Percentiles rank a stretch among this genome's conserved stretches.
These are phyloP conservation scores for Sinopyrophorus schimmeli DNA, from an alignment of 2,888 invertebrate species.

Conservation along the genomic window DNA sequence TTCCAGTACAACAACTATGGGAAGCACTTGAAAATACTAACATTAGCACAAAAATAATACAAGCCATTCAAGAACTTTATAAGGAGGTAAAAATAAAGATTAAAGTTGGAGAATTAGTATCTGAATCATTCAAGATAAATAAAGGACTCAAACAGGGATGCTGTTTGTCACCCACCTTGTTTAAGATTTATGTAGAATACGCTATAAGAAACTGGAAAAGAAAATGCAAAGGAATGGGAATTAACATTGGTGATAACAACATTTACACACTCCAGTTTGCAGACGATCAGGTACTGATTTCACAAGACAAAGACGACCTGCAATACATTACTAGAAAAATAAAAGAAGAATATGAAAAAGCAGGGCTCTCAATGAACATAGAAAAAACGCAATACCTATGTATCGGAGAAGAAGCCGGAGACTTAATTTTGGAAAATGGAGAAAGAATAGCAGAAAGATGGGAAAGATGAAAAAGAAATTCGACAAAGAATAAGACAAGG, in stretches of 20 bases:
- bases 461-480: constrained; percentile 12
- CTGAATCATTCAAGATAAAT: no score
- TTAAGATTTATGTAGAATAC: no score
- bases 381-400: constrained; percentile 5
- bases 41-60: no score
- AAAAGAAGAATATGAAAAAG: constrained; percentile 15
- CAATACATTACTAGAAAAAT: constrained; percentile 1
- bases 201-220: no score
- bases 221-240: constrained; percentile 15
- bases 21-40: no score
- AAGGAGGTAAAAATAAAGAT: no score
- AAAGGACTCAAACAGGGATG: no score
- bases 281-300: constrained; percentile 13
- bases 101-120: no score
- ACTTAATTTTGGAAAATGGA: constrained; percentile 5
- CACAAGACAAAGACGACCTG: constrained; percentile 14
- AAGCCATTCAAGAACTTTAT: no score
- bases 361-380: neutral
- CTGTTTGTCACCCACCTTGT: no score
- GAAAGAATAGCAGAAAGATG: constrained; percentile 7
- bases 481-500: constrained; percentile 9
- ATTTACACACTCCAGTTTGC: constrained; percentile 14
- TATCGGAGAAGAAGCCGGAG: neutral
- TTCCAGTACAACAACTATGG: no score
- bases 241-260: neutral